Conservation (phyloP, 2,888 invertebrate genomes). For the Rosalia funebris region DNA sequence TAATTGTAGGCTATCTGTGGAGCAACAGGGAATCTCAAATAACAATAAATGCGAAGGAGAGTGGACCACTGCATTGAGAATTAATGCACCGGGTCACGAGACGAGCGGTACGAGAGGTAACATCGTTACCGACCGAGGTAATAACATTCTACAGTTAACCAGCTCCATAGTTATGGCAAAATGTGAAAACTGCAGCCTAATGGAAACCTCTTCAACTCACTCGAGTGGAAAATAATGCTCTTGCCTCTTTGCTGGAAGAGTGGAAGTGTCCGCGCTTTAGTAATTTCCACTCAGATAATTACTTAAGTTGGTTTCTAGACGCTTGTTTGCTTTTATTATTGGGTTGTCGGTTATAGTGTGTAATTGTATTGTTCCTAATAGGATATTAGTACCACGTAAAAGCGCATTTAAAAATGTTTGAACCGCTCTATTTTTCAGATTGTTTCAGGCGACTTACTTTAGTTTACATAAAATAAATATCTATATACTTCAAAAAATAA, state of each 20-base stretch:
- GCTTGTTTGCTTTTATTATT: conserved; percentile 17
- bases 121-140: conserved; percentile 50
- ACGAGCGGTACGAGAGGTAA: conserved; percentile 42
- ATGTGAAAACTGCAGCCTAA: conserved; percentile 36
- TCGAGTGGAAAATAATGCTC: conserved; percentile 29
- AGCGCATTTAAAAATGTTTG: too few relatives aligned
- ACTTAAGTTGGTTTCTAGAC: conserved; percentile 27
- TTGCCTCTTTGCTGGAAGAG: conserved; percentile 19
- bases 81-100: conserved; percentile 31
- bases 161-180: conserved; percentile 49
- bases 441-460: too few relatives aligned
- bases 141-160: conserved; percentile 51
- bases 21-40: conserved; percentile 31
- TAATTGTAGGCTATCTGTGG: conserved; percentile 28
- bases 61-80: conserved; percentile 21
- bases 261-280: conserved; percentile 23
- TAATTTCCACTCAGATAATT: conserved; percentile 28
- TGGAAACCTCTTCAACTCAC: conserved; percentile 30
- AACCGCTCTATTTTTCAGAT: too few relatives aligned
- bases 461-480: too few relatives aligned
- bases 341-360: background rate
- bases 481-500: too few relatives aligned
- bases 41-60: conserved; percentile 31
- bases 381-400: too few relatives aligned
- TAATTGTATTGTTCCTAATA: background rate